Evolutionary conservation across 2,113 vertebrate genomes (phyloP).

Genomic region (Cacatua alba): DNA sequence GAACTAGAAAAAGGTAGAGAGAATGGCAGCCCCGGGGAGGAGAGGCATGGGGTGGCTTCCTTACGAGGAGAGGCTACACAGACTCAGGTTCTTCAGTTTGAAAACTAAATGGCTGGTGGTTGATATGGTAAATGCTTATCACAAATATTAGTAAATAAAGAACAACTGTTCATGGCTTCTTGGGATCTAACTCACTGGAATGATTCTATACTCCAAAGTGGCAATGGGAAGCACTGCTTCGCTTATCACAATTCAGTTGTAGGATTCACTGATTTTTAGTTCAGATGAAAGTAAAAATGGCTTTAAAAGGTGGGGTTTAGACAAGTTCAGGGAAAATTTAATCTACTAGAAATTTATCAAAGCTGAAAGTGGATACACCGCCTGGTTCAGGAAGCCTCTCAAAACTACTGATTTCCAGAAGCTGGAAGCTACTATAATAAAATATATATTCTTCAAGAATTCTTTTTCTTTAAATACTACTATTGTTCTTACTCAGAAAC

Average conservation of each 20-base stretch:
- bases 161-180: background rate
- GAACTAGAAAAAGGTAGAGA: background rate
- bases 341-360: background rate
- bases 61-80: fast-evolving
- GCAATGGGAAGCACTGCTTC: background rate
- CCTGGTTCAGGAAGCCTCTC: background rate
- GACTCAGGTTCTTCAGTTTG: background rate
- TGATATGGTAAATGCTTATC: background rate
- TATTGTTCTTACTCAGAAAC: background rate
- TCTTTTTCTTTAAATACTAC: background rate
- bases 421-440: background rate
- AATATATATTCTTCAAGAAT: background rate
- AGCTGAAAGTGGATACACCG: background rate
- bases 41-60: background rate
- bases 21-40: background rate
- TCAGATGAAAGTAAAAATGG: background rate
- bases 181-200: background rate
- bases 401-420: background rate
- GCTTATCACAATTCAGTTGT: background rate
- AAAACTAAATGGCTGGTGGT: background rate
- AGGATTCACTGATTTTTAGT: background rate
- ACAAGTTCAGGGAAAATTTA: background rate
- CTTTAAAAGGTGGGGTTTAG: background rate
- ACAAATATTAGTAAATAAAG: background rate
- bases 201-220: background rate